Evolutionary conservation across 1,140 invertebrate genomes (phyloP), one percentile per base, ranked within the genome.

Genomic region (Euura lappo): DNA sequence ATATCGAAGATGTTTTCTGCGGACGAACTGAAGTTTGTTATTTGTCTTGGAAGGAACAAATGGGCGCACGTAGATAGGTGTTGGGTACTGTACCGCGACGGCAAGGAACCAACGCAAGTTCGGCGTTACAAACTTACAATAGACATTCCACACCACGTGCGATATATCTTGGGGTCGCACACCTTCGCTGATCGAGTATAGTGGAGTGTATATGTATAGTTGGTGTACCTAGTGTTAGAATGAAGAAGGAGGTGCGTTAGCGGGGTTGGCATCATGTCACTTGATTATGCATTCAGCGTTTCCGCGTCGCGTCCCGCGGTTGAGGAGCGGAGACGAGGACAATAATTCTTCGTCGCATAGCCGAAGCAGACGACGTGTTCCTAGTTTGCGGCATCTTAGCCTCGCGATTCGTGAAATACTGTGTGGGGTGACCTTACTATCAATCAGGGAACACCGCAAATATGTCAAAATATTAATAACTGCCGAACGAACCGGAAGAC

Each of bases 251-350:
- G 13, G 11, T 11, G 69, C 28, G n/a, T 69, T 6, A 5, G 13
- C 45, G 7, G 65, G 45, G 64, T 60, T 73, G 28, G 28, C 70
- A 68, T 70, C 46, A 13, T 71, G 74, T 79, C 70, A 73, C 72
- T 79, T 76, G 74, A 80, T 80, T 79, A 78, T 80, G 75, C 78
- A 76, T 79, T 78, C 75, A 75, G n/a, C 69, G 75, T 77, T 68
- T 28, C 13, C 66, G 8, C 51, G 51, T 6, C 8, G 28, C 28
- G 28, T 28, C 28, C 28, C 1, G 28, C 28, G 28, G 51, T 60
- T 8, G 5, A n/a, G 8, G 13, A 8, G 51, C 10, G 51, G 51
- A 8, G 51, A 60, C 51, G 6, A 60, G 51, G 51, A 60, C 51
- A 60, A 60, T 60, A 60, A 60, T 60, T 60, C 51, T 60, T 60